Evolutionary conservation across 2,888 invertebrate species (phyloP), one percentile per base, ranked within the genome.

Genomic region (Clusia tigrina): DNA sequence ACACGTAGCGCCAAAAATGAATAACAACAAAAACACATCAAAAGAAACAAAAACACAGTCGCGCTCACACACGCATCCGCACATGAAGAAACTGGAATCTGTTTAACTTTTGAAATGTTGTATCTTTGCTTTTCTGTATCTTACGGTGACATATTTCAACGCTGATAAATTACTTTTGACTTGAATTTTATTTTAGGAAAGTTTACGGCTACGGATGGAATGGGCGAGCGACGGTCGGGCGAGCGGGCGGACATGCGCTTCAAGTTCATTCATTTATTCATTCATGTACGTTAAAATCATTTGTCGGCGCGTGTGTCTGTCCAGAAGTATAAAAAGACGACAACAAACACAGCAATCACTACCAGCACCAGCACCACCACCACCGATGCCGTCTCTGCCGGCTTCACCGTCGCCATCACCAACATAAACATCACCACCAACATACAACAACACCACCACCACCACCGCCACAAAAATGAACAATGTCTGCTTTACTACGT

Each of bases 401-500:
- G 25, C 42, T 15, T 6, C 10, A 42, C n/a, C 5, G 32, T 12
- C 5, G 42, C 42, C 5, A 32, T 12, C 32, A 32, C 32, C 32
- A 32, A 5, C 32, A 32, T 32, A 9, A 12, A 9, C 32, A 12
- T 32, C 32, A 32, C 12, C 32, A 32, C 6, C 32, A 12, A 12
- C 32, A 32, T n/a, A 12, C 32, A 32, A 12, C 32, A 32, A 9
- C 32, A 32, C 12, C 32, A 32, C 12, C 32, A 32, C 12, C 32
- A 32, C 12, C 32, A 12, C 32, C 12, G 32, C 32, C 32, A 42
- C 3, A 25, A 26, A 26, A 54, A 32, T 46, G 54, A 58, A 63
- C 32, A 62, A 48, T 58, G 58, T 65, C 63, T 66, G 62, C 51
- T 58, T 58, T 61, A 51, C 57, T 54, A 53, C 12, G 24, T 15